Evolutionary conservation across 1,140 invertebrate species (phyloP), one percentile per base, ranked within the genome.

Genomic region (Papilio xuthus): DNA sequence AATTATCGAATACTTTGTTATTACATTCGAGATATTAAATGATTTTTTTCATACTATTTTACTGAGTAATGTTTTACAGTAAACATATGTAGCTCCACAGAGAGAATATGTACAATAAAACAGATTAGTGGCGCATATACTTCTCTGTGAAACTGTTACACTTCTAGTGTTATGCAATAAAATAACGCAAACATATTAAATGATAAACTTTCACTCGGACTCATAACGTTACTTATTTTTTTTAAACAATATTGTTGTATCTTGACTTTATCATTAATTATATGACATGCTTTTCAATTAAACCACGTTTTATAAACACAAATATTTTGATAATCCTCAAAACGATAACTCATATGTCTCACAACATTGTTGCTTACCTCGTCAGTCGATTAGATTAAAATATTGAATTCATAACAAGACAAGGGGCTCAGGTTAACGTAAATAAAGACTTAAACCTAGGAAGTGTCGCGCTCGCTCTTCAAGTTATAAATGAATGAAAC

Each of bases 401-500:
- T 23, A 72, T 72, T 47, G 4, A 72, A 72, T 32, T 76, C n/a
- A 56, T 76, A 60, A 70, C 42, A 79, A 42, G 26, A 15, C 60
- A 32, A 70, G 71, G 75, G 77, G 50, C 74, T 75, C 56, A 78
- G 44, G 23, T 74, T 28, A 18, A 60, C 41, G 63, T 69, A 78
- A 78, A 81, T 81, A 78, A 81, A 81, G 77, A 78, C 77, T 80
- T 80, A 77, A 80, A 76, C 74, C 79, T 50, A 60, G 78, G 79
- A 83, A 81, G 81, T 81, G 80, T 78, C 67, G 78, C 77, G 79
- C 78, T 83, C 80, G 79, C 79, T 83, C 80, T 77, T 56, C 79
- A 79, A 79, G 82, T 89, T 86, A 90, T 85, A 90, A 89, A 89
- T 88, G 88, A 85, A 86, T 82, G 85, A 85, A 83, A 85, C 88